A percentile compares a stretch with the other conserved stretches of the same genome.
phyloP scores from a whole-genome alignment of 2,113 vertebrate genomes.

The Rissa tridactyla region DNA sequence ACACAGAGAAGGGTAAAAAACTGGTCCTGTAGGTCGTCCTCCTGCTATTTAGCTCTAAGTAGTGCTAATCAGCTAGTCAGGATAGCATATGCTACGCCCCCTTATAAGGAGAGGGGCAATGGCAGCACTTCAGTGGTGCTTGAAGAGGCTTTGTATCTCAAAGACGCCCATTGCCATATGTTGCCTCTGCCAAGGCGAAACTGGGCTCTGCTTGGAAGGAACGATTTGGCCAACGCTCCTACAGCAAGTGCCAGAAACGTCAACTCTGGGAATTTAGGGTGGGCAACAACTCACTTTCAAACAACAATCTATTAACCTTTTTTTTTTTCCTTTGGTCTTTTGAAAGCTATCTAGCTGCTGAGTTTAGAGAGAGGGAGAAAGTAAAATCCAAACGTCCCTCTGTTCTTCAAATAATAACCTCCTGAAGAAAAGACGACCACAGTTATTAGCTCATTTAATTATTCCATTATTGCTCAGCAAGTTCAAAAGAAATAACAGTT shows the following conservation, averaged over 20 bases:
- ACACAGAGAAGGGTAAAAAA: not conserved
- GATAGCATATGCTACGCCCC: conserved; percentile 37
- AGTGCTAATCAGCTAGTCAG: conserved; percentile 43
- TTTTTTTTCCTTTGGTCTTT: not conserved
- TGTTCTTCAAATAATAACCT: not conserved
- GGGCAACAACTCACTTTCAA: conserved; percentile 39
- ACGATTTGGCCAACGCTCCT: not conserved
- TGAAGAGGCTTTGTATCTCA: conserved; percentile 40
- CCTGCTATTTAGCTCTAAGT: conserved; percentile 17
- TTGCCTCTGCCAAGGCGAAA: conserved; percentile 14
- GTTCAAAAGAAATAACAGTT: not conserved
- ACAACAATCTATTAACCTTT: conserved; percentile 34
- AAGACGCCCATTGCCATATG: conserved; percentile 36
- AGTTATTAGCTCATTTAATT: not conserved
- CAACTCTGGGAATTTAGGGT: conserved; percentile 31
- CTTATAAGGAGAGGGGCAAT: conserved; percentile 48
- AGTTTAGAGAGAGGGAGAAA: not conserved
- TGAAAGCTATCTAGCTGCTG: not conserved
- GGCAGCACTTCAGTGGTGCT: conserved; percentile 45
- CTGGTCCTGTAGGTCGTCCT: not conserved
- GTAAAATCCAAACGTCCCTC: not conserved
- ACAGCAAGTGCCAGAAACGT: conserved; percentile 15
- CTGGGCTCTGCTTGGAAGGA: conserved; percentile 36
- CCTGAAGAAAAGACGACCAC: not conserved
- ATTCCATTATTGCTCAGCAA: not conserved